A percentile compares a stretch with the other conserved stretches of the same genome.
phyloP scores from a whole-genome alignment of 2,113 vertebrate genomes.

The Bolborhynchus lineola region DNA sequence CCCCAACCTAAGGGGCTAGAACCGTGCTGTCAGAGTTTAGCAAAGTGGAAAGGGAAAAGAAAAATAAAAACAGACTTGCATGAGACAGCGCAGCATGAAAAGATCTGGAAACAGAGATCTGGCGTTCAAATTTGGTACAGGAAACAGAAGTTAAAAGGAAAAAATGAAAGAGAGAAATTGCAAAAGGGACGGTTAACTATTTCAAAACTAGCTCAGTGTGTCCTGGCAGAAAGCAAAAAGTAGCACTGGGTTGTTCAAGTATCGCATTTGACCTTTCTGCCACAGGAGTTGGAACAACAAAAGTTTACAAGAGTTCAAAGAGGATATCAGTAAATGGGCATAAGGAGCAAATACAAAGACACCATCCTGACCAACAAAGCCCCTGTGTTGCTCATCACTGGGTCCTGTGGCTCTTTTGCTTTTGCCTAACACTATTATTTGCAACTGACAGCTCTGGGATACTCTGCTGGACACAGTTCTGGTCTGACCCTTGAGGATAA shows the following conservation, averaged over 20 bases:
- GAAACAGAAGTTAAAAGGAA: not conserved
- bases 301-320: not conserved
- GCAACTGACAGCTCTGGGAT: not conserved
- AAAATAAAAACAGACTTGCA: not conserved
- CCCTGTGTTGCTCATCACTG: not conserved
- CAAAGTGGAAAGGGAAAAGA: not conserved
- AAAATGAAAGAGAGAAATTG: not conserved
- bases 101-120: not conserved
- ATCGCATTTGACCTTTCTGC: not conserved
- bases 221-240: not conserved
- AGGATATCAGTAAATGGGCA: not conserved
- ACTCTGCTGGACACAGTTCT: not conserved
- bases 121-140: not conserved
- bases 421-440: not conserved
- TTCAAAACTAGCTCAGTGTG: not conserved
- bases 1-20: not conserved
- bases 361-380: not conserved
- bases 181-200: not conserved
- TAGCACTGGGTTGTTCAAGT: not conserved
- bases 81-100: not conserved
- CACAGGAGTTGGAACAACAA: not conserved
- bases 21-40: not conserved
- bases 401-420: not conserved
- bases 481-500: not conserved
- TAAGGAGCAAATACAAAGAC: not conserved